A percentile compares a stretch with the other conserved stretches of the same genome.
Evolutionary conservation across 2,113 vertebrate species (phyloP).

Genomic region (Archocentrus centrarchus): DNA sequence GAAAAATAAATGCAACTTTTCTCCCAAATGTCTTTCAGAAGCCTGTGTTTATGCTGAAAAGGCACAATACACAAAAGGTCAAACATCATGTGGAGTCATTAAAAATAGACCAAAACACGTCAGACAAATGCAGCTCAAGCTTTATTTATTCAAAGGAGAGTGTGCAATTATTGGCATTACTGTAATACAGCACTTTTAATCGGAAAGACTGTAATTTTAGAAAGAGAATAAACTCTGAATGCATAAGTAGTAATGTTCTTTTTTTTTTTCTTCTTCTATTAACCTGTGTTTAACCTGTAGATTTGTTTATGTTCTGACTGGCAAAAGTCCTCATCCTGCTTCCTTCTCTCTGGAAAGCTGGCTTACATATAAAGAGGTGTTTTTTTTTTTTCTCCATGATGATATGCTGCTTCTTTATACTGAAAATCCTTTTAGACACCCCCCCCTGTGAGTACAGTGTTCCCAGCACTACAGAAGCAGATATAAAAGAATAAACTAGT

Average conservation of each 20-base stretch:
- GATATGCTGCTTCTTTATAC: neutral
- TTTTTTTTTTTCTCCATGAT: neutral
- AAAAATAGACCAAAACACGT: conserved; percentile 37
- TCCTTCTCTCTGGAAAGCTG: neutral
- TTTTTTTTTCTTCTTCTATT: neutral
- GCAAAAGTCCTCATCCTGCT: neutral
- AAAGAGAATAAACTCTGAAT: too few species aligned
- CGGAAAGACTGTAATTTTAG: too few species aligned
- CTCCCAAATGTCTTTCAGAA: conserved; percentile 5
- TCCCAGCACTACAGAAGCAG: neutral
- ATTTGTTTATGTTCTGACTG: neutral
- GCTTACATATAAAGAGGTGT: neutral
- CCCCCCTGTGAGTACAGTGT: neutral
- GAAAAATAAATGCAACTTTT: conserved; percentile 13
- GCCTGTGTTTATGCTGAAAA: conserved; percentile 40
- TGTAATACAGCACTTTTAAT: neutral
- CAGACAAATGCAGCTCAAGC: neutral
- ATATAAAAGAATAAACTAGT: neutral
- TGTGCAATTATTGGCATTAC: neutral
- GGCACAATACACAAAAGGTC: conserved; percentile 48
- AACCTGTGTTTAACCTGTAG: neutral
- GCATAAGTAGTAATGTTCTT: neutral
- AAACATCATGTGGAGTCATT: conserved; percentile 4
- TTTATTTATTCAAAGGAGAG: conserved; percentile 8
- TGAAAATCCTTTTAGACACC: neutral